Conservation (phyloP, 2,888 invertebrate genomes). For the Poecilus cupreus region DNA sequence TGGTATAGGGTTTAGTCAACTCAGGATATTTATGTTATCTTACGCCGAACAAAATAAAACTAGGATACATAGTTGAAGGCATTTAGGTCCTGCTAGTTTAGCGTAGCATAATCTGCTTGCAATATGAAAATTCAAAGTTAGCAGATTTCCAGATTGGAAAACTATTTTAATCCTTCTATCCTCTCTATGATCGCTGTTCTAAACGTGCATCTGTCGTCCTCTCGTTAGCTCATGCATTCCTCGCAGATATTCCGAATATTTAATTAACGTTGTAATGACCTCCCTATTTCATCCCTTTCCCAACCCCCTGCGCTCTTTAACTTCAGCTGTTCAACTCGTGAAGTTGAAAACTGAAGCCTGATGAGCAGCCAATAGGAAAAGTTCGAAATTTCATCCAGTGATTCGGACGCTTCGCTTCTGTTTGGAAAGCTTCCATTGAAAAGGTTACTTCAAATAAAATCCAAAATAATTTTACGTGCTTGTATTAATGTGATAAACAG, state of each 20-base stretch:
- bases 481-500: no score
- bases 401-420: background rate
- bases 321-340: constrained; percentile 1
- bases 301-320: background rate
- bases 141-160: background rate
- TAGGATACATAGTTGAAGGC: no score
- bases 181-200: background rate
- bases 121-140: background rate
- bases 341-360: background rate
- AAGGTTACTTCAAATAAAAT: no score
- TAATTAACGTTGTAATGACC: constrained; percentile 48
- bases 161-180: background rate
- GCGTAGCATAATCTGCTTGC: no score
- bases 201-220: background rate
- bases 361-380: constrained; percentile 1
- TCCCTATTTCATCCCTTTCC: constrained; percentile 1
- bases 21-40: background rate
- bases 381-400: background rate
- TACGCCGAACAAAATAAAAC: background rate
- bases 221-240: constrained; percentile 16
- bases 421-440: background rate
- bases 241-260: constrained; percentile 43
- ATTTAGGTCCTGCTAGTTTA: no score
- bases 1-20: constrained; percentile 18
- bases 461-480: no score